phyloP scores from a whole-genome alignment of 2,888 invertebrate genomes.

The Ceratothoa steindachneri region DNA sequence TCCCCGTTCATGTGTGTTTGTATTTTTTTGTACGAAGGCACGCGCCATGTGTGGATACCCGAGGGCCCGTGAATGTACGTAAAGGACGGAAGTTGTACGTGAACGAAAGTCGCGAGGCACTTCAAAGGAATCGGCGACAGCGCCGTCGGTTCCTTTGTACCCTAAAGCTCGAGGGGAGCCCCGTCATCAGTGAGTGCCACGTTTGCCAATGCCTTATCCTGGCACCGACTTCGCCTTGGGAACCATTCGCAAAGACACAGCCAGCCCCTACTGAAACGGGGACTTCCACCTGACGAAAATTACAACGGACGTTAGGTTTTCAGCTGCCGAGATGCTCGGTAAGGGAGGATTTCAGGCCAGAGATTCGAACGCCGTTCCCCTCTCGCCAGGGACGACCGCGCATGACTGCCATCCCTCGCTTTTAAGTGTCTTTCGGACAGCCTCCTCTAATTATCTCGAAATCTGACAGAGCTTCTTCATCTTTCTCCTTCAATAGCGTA shows the following conservation, averaged over 20 bases:
- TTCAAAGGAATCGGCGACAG: background rate
- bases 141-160: background rate
- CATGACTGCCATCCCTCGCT: background rate
- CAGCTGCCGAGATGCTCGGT: too few species aligned
- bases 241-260: too few species aligned
- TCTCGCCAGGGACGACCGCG: too few species aligned
- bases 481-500: background rate
- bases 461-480: background rate
- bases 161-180: background rate
- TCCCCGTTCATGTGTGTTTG: background rate
- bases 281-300: too few species aligned
- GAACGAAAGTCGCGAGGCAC: background rate
- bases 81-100: background rate
- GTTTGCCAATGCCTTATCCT: background rate
- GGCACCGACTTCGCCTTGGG: background rate
- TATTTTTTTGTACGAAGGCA: background rate
- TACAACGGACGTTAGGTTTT: too few species aligned
- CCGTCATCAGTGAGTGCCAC: background rate
- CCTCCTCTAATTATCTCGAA: background rate
- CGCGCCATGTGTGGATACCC: too few species aligned
- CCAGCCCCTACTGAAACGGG: too few species aligned
- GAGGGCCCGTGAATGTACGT: too few species aligned
- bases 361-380: too few species aligned
- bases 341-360: too few species aligned
- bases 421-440: background rate